These are phyloP conservation scores for Equus przewalskii DNA, from an alignment of 2,113 vertebrate genomes.

Conservation along the genomic window DNA sequence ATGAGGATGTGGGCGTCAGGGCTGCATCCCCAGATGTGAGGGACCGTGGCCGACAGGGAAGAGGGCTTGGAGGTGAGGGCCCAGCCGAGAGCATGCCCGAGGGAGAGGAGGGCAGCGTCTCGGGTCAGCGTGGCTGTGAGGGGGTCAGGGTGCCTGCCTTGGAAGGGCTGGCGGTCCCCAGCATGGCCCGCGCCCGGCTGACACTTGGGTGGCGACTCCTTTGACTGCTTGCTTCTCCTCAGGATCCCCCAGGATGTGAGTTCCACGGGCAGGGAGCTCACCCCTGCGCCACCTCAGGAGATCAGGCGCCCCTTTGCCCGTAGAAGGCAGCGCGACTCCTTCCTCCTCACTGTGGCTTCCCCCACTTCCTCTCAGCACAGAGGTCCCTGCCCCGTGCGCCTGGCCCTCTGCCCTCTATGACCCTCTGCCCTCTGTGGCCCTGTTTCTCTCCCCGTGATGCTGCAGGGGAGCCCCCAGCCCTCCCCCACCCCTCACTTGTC, in stretches of 20 bases:
- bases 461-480: background rate
- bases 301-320: background rate
- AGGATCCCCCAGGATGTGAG: background rate
- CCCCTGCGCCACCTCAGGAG: background rate
- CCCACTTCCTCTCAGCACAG: too few species aligned
- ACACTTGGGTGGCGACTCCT: too few species aligned
- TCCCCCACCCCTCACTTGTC: fast-evolving
- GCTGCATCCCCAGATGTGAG: background rate
- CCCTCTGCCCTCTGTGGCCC: background rate
- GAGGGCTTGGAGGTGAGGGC: background rate
- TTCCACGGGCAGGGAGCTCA: background rate
- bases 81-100: background rate
- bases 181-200: background rate
- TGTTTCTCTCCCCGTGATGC: fast-evolving
- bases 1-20: fast-evolving
- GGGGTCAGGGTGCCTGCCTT: too few species aligned
- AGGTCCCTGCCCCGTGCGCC: background rate
- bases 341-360: too few species aligned
- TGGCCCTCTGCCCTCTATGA: background rate
- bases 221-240: background rate
- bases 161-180: background rate
- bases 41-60: background rate
- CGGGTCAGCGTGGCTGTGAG: background rate
- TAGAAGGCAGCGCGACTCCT: background rate
- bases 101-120: background rate